Conservation (phyloP, 2,113 vertebrate genomes). For the Pristiophorus japonicus region DNA sequence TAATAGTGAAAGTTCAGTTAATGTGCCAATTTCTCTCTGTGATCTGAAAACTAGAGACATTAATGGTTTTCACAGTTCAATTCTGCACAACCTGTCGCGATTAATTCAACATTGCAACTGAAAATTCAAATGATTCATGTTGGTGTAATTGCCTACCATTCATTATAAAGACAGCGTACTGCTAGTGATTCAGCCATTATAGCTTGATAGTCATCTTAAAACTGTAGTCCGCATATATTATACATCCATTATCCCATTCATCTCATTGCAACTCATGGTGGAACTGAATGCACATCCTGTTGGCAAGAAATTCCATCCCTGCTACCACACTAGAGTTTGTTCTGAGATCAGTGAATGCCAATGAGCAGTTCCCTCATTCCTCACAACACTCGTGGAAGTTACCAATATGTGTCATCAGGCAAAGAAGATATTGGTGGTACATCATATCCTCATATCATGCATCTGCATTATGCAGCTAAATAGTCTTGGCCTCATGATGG, state of each 20-base stretch:
- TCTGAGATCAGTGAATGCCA: background rate
- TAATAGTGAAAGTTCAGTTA: constrained; percentile 33
- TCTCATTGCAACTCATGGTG: background rate
- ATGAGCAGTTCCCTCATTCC: background rate
- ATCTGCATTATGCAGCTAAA: background rate
- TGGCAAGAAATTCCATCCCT: background rate
- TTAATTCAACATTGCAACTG: constrained; percentile 18
- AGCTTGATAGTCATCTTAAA: constrained; percentile 18
- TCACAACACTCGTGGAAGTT: background rate
- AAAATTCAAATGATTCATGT: constrained; percentile 36
- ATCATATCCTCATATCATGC: too few relatives aligned
- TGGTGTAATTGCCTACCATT: constrained; percentile 18
- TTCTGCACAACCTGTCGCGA: constrained; percentile 18
- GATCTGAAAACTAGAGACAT: constrained; percentile 35
- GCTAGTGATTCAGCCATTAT: background rate
- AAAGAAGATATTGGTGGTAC: background rate
- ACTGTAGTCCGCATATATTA: background rate
- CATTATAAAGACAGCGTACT: constrained; percentile 23
- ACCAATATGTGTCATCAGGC: background rate
- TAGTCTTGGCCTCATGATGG: background rate
- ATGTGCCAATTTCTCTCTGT: constrained; percentile 30
- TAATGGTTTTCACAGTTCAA: constrained; percentile 26
- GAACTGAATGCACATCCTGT: background rate
- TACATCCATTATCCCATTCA: background rate
- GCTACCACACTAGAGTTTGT: background rate